Base-by-base conservation (phyloP, 2,888 invertebrate genomes). In the Amphipyra berbera region DNA sequence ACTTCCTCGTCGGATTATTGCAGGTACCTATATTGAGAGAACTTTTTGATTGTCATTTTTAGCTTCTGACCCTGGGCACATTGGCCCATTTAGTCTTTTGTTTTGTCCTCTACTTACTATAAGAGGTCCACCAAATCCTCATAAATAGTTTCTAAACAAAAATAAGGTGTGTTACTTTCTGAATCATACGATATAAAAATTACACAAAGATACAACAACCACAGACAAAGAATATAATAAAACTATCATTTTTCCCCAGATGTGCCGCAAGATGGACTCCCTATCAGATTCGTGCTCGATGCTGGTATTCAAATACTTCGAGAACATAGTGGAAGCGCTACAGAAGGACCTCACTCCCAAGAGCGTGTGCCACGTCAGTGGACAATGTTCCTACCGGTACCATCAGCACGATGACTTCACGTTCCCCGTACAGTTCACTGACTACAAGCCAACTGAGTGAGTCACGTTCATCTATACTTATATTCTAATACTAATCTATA, bases 251-350 rank as follows among this genome's bases (percentile, higher is more conserved):
- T 21, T 53, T 15, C 12, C n/a, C 10, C 95, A 81, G 95, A 81
- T 96, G 1, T 98, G 98, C 88, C 96, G 97, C 47, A 92, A 95
- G 61, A 88, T 97, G 83, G 96, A 96, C 53, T 97, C 97, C 3
- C 96, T 97, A 46, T 97, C 97, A 0, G 98, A 98, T 90, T 97
- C 97, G 8, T 98, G 98, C 84, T 96, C 97, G 45, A 96, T 96
- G 84, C 95, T 97, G 12, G 95, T 97, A 35, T 93, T 97, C 64
- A 96, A 96, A 15, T 96, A 98, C 87, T 97, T 97, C 90, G 96
- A 96, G 79, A 95, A 96, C 47, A 96, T 98, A 61, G 96, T 97
- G 71, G 89, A 92, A 6, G 96, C 96, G 56, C 76, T 97, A 3
- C 91, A 95, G 77, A 88, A 95, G 48, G 96, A 96, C 81, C 92